Conservation (phyloP, 1,140 invertebrate genomes). For the Tenebrio molitor region DNA sequence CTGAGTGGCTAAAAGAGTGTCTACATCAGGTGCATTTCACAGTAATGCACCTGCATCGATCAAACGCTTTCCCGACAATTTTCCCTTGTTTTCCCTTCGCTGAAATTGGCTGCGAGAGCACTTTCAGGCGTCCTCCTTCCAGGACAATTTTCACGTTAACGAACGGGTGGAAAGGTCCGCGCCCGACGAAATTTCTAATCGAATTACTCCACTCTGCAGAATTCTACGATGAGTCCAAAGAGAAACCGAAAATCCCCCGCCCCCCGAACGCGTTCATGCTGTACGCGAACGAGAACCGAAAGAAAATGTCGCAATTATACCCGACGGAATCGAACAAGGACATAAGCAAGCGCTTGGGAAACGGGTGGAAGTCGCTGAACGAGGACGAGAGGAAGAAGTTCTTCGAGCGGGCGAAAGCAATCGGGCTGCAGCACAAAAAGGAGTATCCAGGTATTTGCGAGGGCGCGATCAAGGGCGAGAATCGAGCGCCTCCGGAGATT, state of each 20-base stretch:
- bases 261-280: constrained; percentile 78
- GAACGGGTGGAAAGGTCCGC: no score
- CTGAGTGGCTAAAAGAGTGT: no score
- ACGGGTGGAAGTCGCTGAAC: constrained; percentile 71
- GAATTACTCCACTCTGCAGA: background rate
- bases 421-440: constrained; percentile 74
- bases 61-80: no score
- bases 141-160: no score
- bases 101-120: no score
- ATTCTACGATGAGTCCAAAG: constrained; percentile 5
- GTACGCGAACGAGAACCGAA: constrained; percentile 75
- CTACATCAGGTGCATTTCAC: no score
- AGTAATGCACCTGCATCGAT: no score
- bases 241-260: constrained; percentile 69
- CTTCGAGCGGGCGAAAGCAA: constrained; percentile 71
- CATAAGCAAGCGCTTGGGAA: constrained; percentile 73
- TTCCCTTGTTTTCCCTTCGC: no score
- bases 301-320: constrained; percentile 70
- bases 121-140: no score
- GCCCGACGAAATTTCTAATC: background rate
- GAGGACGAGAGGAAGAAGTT: constrained; percentile 71
- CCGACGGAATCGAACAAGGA: constrained; percentile 75
- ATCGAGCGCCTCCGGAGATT: background rate
- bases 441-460: constrained; percentile 74
- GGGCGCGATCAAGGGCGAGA: no score